Conservation (phyloP, 2,113 vertebrate genomes). For the Mirounga angustirostris region DNA sequence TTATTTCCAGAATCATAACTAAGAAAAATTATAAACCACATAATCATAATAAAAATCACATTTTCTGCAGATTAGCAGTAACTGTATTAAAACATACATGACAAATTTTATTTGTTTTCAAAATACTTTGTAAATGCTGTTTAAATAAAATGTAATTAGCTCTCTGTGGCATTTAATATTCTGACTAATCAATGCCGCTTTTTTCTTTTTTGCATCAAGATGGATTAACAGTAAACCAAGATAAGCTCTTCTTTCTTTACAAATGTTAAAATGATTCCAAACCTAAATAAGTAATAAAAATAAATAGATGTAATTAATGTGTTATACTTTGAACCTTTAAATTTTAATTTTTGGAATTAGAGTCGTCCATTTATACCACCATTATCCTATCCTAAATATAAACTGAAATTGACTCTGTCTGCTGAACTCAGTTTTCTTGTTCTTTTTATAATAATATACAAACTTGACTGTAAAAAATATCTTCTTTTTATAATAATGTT, state of each 20-base stretch:
- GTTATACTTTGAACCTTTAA: constrained; percentile 70
- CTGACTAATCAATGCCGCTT: background rate
- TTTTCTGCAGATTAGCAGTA: background rate
- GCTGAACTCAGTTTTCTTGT: constrained; percentile 63
- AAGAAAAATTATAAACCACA: constrained; percentile 37
- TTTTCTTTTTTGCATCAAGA: constrained; percentile 55
- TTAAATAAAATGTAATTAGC: constrained; percentile 60
- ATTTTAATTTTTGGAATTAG: constrained; percentile 54
- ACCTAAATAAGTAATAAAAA: constrained; percentile 71
- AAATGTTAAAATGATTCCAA: constrained; percentile 70
- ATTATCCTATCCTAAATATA: constrained; percentile 59
- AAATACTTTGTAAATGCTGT: background rate
- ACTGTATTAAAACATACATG: background rate
- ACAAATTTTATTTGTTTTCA: constrained; percentile 52
- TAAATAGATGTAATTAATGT: constrained; percentile 71
- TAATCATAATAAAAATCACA: constrained; percentile 37
- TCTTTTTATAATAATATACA: constrained; percentile 68
- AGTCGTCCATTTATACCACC: constrained; percentile 31
- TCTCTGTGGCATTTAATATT: background rate
- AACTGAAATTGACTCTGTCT: constrained; percentile 73
- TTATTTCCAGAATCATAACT: constrained; percentile 67
- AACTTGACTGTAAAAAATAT: constrained; percentile 11
- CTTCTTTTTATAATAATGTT: constrained; percentile 48
- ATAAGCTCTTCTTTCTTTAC: background rate
- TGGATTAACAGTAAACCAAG: constrained; percentile 27